These are phyloP conservation scores for Adelphocoris suturalis DNA, from an alignment of 2,888 invertebrate species.

Conservation along the genomic window DNA sequence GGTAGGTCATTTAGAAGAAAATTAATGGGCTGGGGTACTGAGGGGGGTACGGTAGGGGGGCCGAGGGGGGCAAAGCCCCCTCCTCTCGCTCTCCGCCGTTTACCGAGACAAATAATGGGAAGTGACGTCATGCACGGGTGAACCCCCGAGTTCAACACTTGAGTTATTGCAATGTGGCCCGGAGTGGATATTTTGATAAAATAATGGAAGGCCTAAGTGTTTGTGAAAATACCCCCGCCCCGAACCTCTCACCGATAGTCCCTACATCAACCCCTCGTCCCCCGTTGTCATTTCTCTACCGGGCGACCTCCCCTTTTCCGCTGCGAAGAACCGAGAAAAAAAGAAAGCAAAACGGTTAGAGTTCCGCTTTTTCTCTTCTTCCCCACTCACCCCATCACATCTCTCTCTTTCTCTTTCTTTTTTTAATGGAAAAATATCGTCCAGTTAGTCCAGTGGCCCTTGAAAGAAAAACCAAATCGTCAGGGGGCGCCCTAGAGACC, in stretches of 20 bases:
- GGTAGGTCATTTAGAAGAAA: conserved; percentile 63
- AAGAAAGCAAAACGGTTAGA: conserved; percentile 14
- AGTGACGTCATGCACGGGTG: conserved; percentile 70
- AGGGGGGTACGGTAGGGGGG: conserved; percentile 23
- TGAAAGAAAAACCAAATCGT: conserved; percentile 51
- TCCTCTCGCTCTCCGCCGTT: conserved; percentile 41
- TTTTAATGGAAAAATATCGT: conserved; percentile 61
- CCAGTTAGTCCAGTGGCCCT: conserved; percentile 43
- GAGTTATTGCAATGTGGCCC: conserved; percentile 68
- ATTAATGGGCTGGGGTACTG: conserved; percentile 64
- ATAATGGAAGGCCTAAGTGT: conserved; percentile 70
- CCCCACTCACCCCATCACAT: neutral
- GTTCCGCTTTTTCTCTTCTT: neutral
- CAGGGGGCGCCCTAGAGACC: conserved; percentile 18
- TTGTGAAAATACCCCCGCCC: conserved; percentile 66
- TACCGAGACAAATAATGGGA: conserved; percentile 70
- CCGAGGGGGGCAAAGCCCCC: conserved; percentile 25
- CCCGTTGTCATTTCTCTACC: conserved; percentile 53
- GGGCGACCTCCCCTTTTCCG: neutral
- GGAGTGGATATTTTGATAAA: conserved; percentile 70
- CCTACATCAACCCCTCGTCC: neutral
- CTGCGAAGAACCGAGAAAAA: conserved; percentile 18
- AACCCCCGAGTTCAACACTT: conserved; percentile 55
- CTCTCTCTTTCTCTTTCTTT: conserved; percentile 12
- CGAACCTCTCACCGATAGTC: neutral